Percentiles rank a stretch among this genome's conserved stretches.
Evolutionary conservation across 2,797 vertebrate genomes (phyloP).

Genomic region (Enteromius paludinosus): DNA sequence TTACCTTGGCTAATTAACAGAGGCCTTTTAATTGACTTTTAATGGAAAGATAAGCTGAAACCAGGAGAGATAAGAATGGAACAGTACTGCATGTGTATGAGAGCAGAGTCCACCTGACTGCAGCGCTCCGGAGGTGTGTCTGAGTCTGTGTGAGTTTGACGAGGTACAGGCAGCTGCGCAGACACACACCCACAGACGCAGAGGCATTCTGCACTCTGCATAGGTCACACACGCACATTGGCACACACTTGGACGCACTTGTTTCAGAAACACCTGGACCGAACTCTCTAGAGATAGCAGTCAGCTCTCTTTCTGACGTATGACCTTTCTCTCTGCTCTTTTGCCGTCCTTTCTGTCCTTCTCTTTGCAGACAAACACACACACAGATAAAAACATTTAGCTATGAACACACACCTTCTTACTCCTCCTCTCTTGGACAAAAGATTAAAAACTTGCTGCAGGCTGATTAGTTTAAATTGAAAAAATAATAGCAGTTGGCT

Average conservation of each 20-base stretch:
- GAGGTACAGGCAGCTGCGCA: not conserved
- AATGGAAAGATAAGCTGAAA: conserved; percentile 11
- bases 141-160: not conserved
- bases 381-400: not conserved
- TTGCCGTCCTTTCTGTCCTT: conserved; percentile 24
- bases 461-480: not conserved
- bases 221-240: conserved; percentile 49
- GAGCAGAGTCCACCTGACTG: conserved; percentile 16
- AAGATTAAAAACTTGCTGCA: not conserved
- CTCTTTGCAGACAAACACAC: conserved; percentile 9
- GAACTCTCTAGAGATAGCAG: conserved; percentile 28
- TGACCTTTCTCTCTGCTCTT: not conserved
- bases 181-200: conserved; percentile 10
- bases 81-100: not conserved
- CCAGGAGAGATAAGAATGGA: not conserved
- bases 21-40: conserved; percentile 20
- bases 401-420: not conserved
- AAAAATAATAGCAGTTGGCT: too few species aligned
- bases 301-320: not conserved
- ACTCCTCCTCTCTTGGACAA: not conserved
- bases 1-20: conserved; percentile 42
- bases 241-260: conserved; percentile 60
- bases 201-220: not conserved
- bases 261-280: conserved; percentile 45
- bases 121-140: not conserved